Evolutionary conservation across 2,113 vertebrate species (phyloP), one percentile per base, ranked within the genome.

Genomic region (Pteruthius melanotis): DNA sequence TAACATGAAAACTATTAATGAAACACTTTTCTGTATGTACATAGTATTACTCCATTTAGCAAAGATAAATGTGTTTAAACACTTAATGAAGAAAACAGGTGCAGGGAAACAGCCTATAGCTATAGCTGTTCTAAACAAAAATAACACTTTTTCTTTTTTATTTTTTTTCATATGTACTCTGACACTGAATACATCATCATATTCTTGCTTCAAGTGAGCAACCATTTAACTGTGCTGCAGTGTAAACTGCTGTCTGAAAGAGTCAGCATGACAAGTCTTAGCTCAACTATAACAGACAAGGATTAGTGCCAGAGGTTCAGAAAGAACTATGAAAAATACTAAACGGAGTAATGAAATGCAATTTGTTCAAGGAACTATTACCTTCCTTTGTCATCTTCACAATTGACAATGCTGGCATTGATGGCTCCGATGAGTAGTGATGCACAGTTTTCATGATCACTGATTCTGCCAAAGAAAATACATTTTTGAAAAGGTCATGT

Each of bases 361-460:
- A 5, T 83, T 69, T 90, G 6, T 78, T 63, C 28, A 61, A 45
- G 80, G 53, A 40, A 53, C n/a, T 45, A 52, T 97, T 86, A 99
- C 99, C 99, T 98, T 97, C 98, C 99, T 96, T 99, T 99, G 54
- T 98, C 98, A 61, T 99, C 99, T 88, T 97, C 98, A 91, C 99
- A 99, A 87, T 98, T 98, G 54, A 98, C 95, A 49, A 99, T 99
- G 93, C 98, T 98, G 49, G 98, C 98, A 11, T 99, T 99, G 59
- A 99, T 98, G 68, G 99, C 98, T 88, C 99, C 99, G 7, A 99
- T 98, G 63, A 99, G 98, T 94, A 99, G 93, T 1, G 98, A 98
- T 4, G 99, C 99, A 97, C 99, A 99, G 39, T 98, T 96, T 97
- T 99, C 99, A 9, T 99, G 99, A 94, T 99, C 98, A 22, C 99